phyloP scores from a whole-genome alignment of 2,888 invertebrate species.

The Aleiodes testaceus region DNA sequence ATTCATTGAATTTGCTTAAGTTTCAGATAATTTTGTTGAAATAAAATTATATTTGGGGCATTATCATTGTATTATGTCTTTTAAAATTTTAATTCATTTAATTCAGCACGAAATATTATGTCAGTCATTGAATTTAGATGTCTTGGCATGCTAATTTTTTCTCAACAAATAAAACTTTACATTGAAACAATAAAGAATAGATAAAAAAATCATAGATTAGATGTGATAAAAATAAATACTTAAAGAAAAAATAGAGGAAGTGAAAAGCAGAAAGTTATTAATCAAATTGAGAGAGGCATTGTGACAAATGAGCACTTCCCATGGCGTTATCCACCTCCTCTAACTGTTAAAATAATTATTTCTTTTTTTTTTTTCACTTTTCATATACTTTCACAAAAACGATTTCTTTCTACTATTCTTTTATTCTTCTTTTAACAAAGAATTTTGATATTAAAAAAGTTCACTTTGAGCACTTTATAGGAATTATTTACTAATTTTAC shows the following conservation, averaged over 20 bases:
- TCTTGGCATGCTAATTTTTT: slow-evolving; percentile 70
- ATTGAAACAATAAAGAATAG: slow-evolving; percentile 41
- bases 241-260: slow-evolving; percentile 12
- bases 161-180: slow-evolving; percentile 60
- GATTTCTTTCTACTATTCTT: slow-evolving; percentile 2
- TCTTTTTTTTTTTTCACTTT: neutral
- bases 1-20: slow-evolving; percentile 6
- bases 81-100: slow-evolving; percentile 46
- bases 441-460: slow-evolving; percentile 13
- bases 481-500: neutral
- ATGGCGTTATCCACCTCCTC: slow-evolving; percentile 6
- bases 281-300: slow-evolving; percentile 15
- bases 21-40: neutral
- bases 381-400: slow-evolving; percentile 24
- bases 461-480: slow-evolving; percentile 28
- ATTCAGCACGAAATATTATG: slow-evolving; percentile 49
- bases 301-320: slow-evolving; percentile 25
- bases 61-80: neutral
- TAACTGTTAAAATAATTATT: slow-evolving; percentile 12
- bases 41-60: neutral
- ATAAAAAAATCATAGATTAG: neutral
- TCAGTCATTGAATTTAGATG: slow-evolving; percentile 60
- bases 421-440: no score
- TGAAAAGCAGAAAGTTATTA: slow-evolving; percentile 21
- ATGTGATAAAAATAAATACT: neutral